Conservation (phyloP, 2,888 invertebrate genomes). For the Leptopterna dolabrata region DNA sequence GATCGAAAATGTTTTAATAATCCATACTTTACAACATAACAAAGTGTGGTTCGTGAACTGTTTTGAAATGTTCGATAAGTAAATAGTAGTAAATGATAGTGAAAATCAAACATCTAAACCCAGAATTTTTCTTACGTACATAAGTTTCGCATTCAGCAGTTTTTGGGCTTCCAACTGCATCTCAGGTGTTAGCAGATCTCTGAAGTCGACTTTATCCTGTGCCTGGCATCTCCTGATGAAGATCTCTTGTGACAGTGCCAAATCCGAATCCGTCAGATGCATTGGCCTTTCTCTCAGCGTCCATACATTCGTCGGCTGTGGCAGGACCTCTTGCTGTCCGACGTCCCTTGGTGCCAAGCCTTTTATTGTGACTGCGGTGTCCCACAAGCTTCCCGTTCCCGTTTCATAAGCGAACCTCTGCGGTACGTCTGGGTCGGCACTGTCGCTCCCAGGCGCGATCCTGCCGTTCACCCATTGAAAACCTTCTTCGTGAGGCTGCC, state of each 20-base stretch:
- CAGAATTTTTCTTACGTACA: neutral
- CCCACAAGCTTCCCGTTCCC: neutral
- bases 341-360: neutral
- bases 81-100: no score
- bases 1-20: no score
- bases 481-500: neutral
- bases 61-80: no score
- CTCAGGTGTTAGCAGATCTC: slow-evolving; percentile 34
- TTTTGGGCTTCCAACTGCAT: slow-evolving; percentile 10
- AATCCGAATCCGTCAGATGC: slow-evolving; percentile 42
- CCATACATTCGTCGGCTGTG: neutral
- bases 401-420: neutral
- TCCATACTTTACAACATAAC: no score
- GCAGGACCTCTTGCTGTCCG: no score
- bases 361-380: neutral
- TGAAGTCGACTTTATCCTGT: slow-evolving; percentile 22
- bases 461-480: neutral
- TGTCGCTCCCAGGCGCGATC: neutral
- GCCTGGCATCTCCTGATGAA: slow-evolving; percentile 57
- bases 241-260: slow-evolving; percentile 55
- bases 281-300: neutral
- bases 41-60: no score
- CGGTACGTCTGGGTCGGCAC: neutral
- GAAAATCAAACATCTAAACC: neutral
- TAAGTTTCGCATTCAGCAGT: neutral